Conservation (phyloP, 2,797 vertebrate species). For the Hylomyscus alleni region DNA sequence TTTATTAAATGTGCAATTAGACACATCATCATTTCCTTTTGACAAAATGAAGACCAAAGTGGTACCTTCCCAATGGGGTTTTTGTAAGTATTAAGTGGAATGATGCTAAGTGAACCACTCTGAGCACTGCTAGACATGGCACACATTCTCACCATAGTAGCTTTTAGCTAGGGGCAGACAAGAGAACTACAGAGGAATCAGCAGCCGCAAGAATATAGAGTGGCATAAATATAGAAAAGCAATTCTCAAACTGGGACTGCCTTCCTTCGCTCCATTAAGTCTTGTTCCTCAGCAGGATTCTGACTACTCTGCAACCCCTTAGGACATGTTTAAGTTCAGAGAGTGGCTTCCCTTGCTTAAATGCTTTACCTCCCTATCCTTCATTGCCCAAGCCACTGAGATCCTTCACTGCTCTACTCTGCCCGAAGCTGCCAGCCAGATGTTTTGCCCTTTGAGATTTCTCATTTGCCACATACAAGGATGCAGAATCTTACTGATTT, state of each 20-base stretch:
- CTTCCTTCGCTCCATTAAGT: slow-evolving; percentile 36
- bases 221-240: slow-evolving; percentile 47
- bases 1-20: not conserved
- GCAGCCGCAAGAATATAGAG: not conserved
- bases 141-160: not conserved
- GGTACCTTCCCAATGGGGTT: not conserved
- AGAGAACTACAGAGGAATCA: not conserved
- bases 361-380: not conserved
- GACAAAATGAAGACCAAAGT: not conserved
- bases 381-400: not conserved
- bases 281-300: slow-evolving; percentile 18
- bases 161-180: not conserved
- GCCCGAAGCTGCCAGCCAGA: slow-evolving; percentile 61
- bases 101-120: not conserved
- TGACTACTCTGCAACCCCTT: not conserved
- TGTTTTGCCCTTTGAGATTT: slow-evolving; percentile 37
- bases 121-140: not conserved
- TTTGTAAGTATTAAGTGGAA: not conserved
- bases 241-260: not conserved
- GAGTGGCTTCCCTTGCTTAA: not conserved
- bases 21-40: not conserved
- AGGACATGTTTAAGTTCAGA: slow-evolving; percentile 66
- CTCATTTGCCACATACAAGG: slow-evolving; percentile 60
- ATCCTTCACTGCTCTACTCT: not conserved
- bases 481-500: slow-evolving; percentile 53